Percentiles rank a stretch among this genome's conserved stretches.
Conservation (phyloP, 2,888 invertebrate genomes). For the Eristalis tenax region DNA sequence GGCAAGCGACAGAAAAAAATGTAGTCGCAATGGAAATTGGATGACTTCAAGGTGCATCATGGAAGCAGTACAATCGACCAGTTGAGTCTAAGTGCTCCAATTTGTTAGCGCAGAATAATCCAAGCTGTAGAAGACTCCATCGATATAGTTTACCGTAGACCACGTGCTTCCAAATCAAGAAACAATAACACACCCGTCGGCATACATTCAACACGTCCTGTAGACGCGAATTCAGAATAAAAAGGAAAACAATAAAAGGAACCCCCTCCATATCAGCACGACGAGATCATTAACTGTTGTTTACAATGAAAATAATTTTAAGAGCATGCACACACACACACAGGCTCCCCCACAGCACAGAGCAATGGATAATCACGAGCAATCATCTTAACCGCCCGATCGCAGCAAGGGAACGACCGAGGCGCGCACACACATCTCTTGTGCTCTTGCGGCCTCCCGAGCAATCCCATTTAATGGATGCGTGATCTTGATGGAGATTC, state of each 20-base stretch:
- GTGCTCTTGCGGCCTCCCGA: constrained; percentile 18
- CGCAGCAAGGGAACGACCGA: not conserved
- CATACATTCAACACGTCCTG: constrained; percentile 13
- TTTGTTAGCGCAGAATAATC: too few relatives aligned
- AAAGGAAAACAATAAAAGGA: constrained; percentile 5
- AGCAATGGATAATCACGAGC: constrained; percentile 41
- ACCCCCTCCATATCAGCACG: constrained; percentile 43
- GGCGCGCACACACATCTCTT: not conserved
- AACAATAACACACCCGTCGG: not conserved
- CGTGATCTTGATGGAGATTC: constrained; percentile 62
- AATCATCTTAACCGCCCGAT: constrained; percentile 16
- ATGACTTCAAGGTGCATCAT: too few relatives aligned
- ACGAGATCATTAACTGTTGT: constrained; percentile 62
- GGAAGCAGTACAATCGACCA: too few relatives aligned
- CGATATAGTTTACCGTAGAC: too few relatives aligned
- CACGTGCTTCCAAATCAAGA: too few relatives aligned
- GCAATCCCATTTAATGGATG: constrained; percentile 57
- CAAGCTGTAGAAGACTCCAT: too few relatives aligned
- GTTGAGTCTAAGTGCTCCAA: too few relatives aligned
- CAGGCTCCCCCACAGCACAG: constrained; percentile 8
- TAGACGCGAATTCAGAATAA: not conserved
- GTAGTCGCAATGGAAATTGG: too few relatives aligned
- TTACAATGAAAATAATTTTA: constrained; percentile 68
- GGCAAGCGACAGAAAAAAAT: too few relatives aligned
- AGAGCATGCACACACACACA: constrained; percentile 25